Conservation (phyloP, 2,113 vertebrate genomes). For the Clarias batrachus region DNA sequence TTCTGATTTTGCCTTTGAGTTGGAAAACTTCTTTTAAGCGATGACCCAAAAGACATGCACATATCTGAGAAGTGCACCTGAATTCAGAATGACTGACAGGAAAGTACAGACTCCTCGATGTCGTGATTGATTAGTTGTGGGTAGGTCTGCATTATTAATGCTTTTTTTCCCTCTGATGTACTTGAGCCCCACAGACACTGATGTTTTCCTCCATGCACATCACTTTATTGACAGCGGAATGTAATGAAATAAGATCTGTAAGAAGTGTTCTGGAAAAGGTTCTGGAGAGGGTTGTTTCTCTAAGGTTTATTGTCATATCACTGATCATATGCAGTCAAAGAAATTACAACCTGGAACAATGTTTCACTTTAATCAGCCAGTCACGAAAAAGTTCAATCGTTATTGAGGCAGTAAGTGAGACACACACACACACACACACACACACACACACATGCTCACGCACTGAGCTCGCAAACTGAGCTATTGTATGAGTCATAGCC, state of each 20-base stretch:
- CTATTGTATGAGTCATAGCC: slow-evolving; percentile 41
- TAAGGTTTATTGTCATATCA: background rate
- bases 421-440: slow-evolving; percentile 2
- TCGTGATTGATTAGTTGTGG: background rate
- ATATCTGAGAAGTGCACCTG: background rate
- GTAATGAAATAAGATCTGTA: background rate
- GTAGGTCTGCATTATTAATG: background rate
- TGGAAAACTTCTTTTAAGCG: background rate
- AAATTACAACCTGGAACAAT: background rate
- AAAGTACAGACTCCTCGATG: background rate
- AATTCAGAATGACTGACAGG: background rate
- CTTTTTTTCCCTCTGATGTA: background rate
- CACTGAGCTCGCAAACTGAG: slow-evolving; percentile 40
- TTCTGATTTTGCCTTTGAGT: background rate
- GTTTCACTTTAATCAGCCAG: slow-evolving; percentile 18
- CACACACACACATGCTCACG: slow-evolving; percentile 13
- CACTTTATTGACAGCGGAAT: background rate
- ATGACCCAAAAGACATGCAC: background rate
- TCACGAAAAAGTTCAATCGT: slow-evolving; percentile 33
- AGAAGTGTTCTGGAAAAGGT: background rate
- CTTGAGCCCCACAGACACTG: background rate
- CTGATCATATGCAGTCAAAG: background rate
- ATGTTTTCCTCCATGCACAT: background rate
- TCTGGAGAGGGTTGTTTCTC: background rate
- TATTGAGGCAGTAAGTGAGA: slow-evolving; percentile 34